Base-by-base conservation (phyloP, 23 tunicate species). In the Trididemnum nubilum region DNA sequence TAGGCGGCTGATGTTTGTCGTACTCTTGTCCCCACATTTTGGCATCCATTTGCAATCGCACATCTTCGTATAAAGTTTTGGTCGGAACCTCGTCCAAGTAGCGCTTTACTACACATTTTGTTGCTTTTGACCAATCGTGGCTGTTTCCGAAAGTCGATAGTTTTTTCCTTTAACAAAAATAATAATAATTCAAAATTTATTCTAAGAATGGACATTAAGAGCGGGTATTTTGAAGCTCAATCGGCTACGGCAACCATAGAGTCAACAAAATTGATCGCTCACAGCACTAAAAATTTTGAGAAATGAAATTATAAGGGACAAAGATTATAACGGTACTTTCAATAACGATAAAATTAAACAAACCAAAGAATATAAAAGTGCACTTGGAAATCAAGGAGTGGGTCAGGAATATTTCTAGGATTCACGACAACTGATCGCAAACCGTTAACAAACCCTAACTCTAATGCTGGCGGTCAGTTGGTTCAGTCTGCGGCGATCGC, bases 41-140 rank as follows among this genome's bases (percentile, higher is more conserved):
- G 23, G 99, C 99, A 54, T 95, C 99, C 99, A 95, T 95, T 79
- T 95, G 99, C 34, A 95, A 61, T 35, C 92, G 39, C 0, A 95
- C 95, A 49, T 95, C 99, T 44, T 95, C 99, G 36, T 63, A 95
- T 7, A 92, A 65, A 2, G 85, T 79, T 54, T 90, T 89, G 34
- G 81, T 72, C 2, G 88, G 85, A 27, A 76, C 81, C 26, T 33
- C 44, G 23, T 74, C 86, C 96, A 95, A 84, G 84, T 95, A 95
- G 25, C 82, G 73, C 39, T 95, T 95, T 38, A 79, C 88, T 4
- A 95, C 99, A 70, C 95, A 90, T 28, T 80, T 73, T 24, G 92
- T 89, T 2, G 99, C 99, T 44, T 75, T 72, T 0, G 82, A n/a
- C 99, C 99, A 95, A 35, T 95, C 96, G 32, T 33, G 61, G 31